Base-by-base conservation (phyloP, 2,797 vertebrate species). In the Nyctibius grandis region DNA sequence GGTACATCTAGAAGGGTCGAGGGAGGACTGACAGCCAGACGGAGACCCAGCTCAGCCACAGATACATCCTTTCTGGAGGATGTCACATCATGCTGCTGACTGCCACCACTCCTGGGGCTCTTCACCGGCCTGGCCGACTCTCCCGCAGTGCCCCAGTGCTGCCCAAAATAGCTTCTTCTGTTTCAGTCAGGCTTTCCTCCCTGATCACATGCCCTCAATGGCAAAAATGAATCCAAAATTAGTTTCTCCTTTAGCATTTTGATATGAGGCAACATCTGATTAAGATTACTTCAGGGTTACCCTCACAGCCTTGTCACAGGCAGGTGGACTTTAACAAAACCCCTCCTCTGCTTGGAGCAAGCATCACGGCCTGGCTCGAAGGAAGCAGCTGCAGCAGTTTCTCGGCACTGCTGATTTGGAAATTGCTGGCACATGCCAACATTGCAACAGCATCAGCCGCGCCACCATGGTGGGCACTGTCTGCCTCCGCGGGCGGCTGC, bases 231-330 rank as follows among this genome's bases (percentile, higher is more conserved):
- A 38, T 84, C 59, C 79, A 77, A 74, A 93, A 70, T 51, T 65
- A 77, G 51, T 60, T 81, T 85, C 63, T 78, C 31, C 57, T 67
- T 82, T 69, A 4, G 11, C 13, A 29, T 69, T 91, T 74, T 85
- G 56, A 34, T 57, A 78, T 85, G 78, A 95, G 44, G 77, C 77
- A 96, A 95, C 38, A 45, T 50, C 36, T 54, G 74, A 69, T 38
- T 81, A 88, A 86, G 75, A 79, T 94, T 81, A 85, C 87, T 69
- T 91, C 40, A 59, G 45, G 67, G 23, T 86, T 76, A 63, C 36
- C 40, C 33, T 92, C 80, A 63, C 28, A 70, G 78, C 59, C 74
- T 84, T 83, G 79, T 44, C n/a, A 81, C 8, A 16, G 59, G 63
- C 28, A 74, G n/a, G 33, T 54, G 51, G n/a, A 70, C 68, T 60